Percentiles rank a stretch among this genome's conserved stretches.
phyloP scores from a whole-genome alignment of 1,140 invertebrate species.

The Bombus huntii region DNA sequence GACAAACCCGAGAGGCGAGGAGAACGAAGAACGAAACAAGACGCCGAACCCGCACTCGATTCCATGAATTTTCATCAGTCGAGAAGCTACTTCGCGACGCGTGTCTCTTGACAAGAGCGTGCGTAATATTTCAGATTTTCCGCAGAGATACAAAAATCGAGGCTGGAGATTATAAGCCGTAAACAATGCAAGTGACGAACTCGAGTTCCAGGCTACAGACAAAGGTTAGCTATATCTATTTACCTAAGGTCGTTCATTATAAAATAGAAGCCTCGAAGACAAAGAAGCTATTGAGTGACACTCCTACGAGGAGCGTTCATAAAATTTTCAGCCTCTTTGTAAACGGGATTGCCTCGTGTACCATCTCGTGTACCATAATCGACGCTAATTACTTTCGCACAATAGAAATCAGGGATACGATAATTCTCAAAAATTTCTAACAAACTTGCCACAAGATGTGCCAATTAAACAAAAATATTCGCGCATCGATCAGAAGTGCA shows the following conservation, averaged over 20 bases:
- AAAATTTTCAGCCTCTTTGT: background rate
- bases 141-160: background rate
- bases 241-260: background rate
- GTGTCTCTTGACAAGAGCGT: too few relatives aligned
- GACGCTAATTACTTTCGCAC: background rate
- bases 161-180: background rate
- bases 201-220: background rate
- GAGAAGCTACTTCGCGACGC: too few relatives aligned
- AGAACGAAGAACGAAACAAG: too few relatives aligned
- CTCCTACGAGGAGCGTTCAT: background rate
- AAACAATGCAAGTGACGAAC: background rate
- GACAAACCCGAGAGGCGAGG: too few relatives aligned
- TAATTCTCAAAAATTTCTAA: background rate
- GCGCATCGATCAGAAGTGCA: too few relatives aligned
- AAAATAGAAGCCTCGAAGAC: background rate
- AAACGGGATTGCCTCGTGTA: background rate
- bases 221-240: background rate
- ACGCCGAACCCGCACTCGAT: too few relatives aligned
- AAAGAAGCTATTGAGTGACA: conserved; percentile 20
- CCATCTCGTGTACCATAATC: background rate
- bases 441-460: background rate
- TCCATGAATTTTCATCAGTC: too few relatives aligned
- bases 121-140: too few relatives aligned
- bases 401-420: background rate
- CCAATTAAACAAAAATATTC: background rate